A percentile compares a stretch with the other conserved stretches of the same genome.
Evolutionary conservation across 2,888 invertebrate species (phyloP).

Genomic region (Leptopilina syphax): DNA sequence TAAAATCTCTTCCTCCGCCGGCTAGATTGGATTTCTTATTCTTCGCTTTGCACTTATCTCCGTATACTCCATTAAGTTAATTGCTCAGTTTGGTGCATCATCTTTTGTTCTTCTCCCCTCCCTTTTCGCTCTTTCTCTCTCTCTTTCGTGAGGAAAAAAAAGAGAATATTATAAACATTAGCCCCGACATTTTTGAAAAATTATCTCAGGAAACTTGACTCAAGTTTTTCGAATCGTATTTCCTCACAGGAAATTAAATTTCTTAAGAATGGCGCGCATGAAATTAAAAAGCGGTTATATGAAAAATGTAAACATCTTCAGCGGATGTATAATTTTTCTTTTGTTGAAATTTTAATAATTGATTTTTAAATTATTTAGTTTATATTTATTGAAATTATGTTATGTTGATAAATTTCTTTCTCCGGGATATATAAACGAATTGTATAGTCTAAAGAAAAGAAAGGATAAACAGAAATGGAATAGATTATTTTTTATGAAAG

Average conservation of each 20-base stretch:
- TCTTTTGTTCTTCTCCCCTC: constrained; percentile 10
- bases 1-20: constrained; percentile 28
- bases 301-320: not conserved
- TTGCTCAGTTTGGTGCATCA: constrained; percentile 28
- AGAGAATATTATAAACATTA: not conserved
- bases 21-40: constrained; percentile 40
- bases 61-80: constrained; percentile 36
- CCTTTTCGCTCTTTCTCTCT: too few relatives aligned
- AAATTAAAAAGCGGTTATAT: not conserved
- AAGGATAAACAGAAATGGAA: not conserved
- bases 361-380: too few relatives aligned
- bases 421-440: too few relatives aligned
- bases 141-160: not conserved
- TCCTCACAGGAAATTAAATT: constrained; percentile 5
- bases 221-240: not conserved
- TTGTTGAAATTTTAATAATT: not conserved
- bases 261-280: not conserved
- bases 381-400: too few relatives aligned
- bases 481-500: not conserved
- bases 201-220: not conserved
- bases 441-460: too few relatives aligned
- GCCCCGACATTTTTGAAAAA: not conserved
- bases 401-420: too few relatives aligned
- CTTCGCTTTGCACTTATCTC: constrained; percentile 30
- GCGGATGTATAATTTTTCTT: not conserved